phyloP scores from a whole-genome alignment of 2,113 vertebrate species.

The Tamias sibiricus region DNA sequence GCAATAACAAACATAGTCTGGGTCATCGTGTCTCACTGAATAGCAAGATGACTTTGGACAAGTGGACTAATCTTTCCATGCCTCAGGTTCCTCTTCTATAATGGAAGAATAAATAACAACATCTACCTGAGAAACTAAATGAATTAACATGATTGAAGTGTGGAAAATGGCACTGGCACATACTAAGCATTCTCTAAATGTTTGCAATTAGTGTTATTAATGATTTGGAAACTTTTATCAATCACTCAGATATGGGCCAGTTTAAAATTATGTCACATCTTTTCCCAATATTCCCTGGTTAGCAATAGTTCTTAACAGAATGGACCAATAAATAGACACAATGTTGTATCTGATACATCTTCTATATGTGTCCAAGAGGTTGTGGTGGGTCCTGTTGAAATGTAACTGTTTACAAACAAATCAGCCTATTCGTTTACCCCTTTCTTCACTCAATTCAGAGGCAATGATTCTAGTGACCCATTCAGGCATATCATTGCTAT shows the following conservation, averaged over 20 bases:
- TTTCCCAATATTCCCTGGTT: neutral
- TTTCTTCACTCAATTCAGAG: conserved; percentile 30
- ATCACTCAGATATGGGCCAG: neutral
- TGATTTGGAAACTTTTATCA: neutral
- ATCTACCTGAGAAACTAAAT: neutral
- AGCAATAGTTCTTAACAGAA: neutral
- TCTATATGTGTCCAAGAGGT: neutral
- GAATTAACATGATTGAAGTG: neutral
- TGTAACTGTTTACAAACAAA: neutral
- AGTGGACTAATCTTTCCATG: neutral
- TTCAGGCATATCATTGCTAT: neutral
- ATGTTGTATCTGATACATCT: neutral
- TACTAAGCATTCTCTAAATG: too few relatives aligned
- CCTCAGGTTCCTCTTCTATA: neutral
- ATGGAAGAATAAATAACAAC: neutral
- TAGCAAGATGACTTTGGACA: neutral
- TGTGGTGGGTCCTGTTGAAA: neutral
- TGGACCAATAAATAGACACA: neutral
- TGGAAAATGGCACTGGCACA: accelerated
- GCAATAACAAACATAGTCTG: neutral
- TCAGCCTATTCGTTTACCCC: neutral
- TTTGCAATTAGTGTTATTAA: neutral
- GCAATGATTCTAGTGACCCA: neutral
- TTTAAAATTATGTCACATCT: neutral
- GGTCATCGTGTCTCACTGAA: neutral